Conservation (phyloP, 1,140 invertebrate species). For the Lutraria rhynchaena region DNA sequence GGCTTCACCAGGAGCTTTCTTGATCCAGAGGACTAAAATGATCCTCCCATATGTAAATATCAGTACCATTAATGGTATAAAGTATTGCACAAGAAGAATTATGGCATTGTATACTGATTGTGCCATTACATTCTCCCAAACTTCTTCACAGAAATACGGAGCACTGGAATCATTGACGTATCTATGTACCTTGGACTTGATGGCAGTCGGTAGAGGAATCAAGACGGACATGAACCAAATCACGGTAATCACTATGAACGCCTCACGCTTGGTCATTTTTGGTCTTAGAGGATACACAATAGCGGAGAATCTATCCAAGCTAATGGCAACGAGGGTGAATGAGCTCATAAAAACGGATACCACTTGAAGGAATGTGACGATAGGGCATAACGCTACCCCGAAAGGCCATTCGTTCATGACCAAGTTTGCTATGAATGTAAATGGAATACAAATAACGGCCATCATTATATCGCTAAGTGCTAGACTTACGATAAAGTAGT, state of each 20-base stretch:
- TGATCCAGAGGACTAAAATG: slow-evolving; percentile 93
- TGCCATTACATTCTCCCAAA: slow-evolving; percentile 80
- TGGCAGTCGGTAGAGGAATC: slow-evolving; percentile 90
- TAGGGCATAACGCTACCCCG: slow-evolving; percentile 94
- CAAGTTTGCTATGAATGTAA: slow-evolving; percentile 95
- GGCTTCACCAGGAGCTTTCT: slow-evolving; percentile 92
- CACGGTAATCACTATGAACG: slow-evolving; percentile 87
- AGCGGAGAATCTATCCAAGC: slow-evolving; percentile 96
- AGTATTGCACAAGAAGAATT: slow-evolving; percentile 92
- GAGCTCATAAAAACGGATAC: slow-evolving; percentile 98
- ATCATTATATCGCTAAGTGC: slow-evolving; percentile 98
- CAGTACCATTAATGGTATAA: slow-evolving; percentile 91
- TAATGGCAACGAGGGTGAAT: slow-evolving; percentile 97
- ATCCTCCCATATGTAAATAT: slow-evolving; percentile 94
- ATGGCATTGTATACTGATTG: slow-evolving; percentile 89
- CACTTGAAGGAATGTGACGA: slow-evolving; percentile 91
- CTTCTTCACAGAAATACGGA: slow-evolving; percentile 72
- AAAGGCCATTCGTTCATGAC: slow-evolving; percentile 94
- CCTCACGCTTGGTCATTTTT: slow-evolving; percentile 88
- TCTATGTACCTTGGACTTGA: slow-evolving; percentile 84
- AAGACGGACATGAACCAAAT: slow-evolving; percentile 91
- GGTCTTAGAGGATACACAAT: slow-evolving; percentile 94
- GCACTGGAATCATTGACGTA: slow-evolving; percentile 68
- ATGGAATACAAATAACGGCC: slow-evolving; percentile 95
- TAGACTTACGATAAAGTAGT: slow-evolving; percentile 97